These are phyloP conservation scores for Hemistola chrysoprasaria DNA, from an alignment of 2,888 invertebrate species.

Conservation along the genomic window DNA sequence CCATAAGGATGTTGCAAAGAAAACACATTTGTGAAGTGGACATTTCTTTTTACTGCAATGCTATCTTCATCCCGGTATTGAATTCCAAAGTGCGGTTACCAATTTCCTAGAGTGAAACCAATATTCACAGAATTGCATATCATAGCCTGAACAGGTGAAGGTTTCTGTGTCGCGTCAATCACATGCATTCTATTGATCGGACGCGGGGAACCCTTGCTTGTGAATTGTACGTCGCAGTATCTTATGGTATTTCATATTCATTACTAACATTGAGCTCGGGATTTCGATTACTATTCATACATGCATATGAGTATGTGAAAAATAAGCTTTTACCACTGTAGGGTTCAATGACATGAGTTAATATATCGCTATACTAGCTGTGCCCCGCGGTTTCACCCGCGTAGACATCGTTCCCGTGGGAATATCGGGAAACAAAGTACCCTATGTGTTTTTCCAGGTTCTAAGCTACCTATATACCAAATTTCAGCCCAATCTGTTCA, in stretches of 20 bases:
- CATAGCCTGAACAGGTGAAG: constrained; percentile 16
- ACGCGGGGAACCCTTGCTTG: constrained; percentile 1
- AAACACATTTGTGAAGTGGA: no score
- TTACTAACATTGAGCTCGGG: background rate
- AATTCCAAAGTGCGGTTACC: constrained; percentile 27
- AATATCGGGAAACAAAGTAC: no score
- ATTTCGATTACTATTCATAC: background rate
- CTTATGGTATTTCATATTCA: constrained; percentile 3
- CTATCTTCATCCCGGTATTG: constrained; percentile 20
- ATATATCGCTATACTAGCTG: no score
- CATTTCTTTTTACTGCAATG: background rate
- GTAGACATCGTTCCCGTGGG: no score
- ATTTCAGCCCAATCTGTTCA: no score
- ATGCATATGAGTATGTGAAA: no score
- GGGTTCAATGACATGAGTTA: no score
- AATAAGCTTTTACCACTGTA: no score
- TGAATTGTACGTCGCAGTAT: constrained; percentile 8
- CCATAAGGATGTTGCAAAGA: no score
- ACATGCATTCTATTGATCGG: constrained; percentile 12
- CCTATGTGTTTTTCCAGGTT: no score
- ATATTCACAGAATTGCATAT: constrained; percentile 27
- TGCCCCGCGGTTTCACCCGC: no score
- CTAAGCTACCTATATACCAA: no score
- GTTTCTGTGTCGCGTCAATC: constrained; percentile 15
- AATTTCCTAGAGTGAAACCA: constrained; percentile 29